These are phyloP conservation scores for Cryptotermes secundus DNA, from an alignment of 1,140 invertebrate species.

Conservation along the genomic window DNA sequence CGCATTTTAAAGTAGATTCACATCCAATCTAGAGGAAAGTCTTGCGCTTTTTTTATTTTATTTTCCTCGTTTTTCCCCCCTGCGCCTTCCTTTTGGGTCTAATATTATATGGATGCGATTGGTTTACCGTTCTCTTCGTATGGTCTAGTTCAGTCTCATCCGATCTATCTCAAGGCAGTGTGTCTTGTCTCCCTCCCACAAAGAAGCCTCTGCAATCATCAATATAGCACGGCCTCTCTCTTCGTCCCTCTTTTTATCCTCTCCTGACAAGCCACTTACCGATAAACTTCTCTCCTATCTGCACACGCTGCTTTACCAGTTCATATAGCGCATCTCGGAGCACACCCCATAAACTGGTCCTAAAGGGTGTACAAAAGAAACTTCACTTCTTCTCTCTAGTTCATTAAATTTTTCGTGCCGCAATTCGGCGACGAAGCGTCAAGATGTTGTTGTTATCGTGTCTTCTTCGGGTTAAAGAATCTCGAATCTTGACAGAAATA, in stretches of 20 bases:
- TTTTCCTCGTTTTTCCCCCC: not conserved
- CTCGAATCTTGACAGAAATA: too few species aligned
- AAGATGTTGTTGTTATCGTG: too few species aligned
- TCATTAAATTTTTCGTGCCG: too few species aligned
- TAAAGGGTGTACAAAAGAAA: too few species aligned
- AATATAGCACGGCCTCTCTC: not conserved
- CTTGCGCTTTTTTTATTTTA: not conserved
- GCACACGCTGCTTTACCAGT: slow-evolving; percentile 1
- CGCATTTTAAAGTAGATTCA: slow-evolving; percentile 26
- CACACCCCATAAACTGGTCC: too few species aligned
- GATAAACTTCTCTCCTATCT: slow-evolving; percentile 8
- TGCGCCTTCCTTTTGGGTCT: slow-evolving; percentile 2
- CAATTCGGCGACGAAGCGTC: too few species aligned
- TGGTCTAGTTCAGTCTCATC: too few species aligned
- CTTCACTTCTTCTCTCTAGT: too few species aligned
- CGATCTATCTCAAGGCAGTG: not conserved
- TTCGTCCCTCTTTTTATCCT: not conserved
- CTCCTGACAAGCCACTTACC: slow-evolving; percentile 21
- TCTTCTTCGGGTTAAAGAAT: too few species aligned
- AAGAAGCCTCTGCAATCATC: slow-evolving; percentile 27
- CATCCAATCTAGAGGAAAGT: slow-evolving; percentile 23
- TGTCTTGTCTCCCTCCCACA: not conserved
- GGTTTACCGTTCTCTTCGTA: slow-evolving; percentile 5
- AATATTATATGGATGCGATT: slow-evolving; percentile 25
- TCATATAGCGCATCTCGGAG: not conserved